Base-by-base conservation (phyloP, 2,797 vertebrate species). In the Phaenicophaeus curvirostris region DNA sequence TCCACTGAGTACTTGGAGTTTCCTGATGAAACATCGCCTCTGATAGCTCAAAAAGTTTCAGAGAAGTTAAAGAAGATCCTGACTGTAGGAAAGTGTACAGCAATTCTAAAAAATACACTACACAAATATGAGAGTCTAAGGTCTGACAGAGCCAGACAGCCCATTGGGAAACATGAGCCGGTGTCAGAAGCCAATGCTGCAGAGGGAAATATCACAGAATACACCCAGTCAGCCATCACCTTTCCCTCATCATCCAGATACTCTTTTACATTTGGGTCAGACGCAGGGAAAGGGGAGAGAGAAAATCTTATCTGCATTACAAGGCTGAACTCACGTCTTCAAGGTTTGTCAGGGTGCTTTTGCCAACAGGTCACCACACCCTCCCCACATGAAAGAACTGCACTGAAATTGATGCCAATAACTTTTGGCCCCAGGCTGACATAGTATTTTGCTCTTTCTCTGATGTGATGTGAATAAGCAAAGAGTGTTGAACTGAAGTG, bases 381-480 rank as follows among this genome's bases (percentile, higher is more conserved):
- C 91, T 96, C 23, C 73, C 66, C 93, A 91, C 85, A 88, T 94
- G 83, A 95, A 96, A 95, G 90, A 75, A 21, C 66, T 58, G n/a
- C 28, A 31, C 57, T 81, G 91, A 94, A 94, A 86, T 42, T 67
- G 53, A 2, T 16, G 91, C 93, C 93, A 95, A 21, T 17, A 93
- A 74, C 87, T 91, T 89, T 67, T 93, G 91, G 85, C 77, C 74
- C 19, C 0, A 0, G 67, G 83, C 77, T 95, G 79, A 93, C 5
- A 0, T 31, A 76, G 15, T 23, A 2, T 84, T 94, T 86, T 82
- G 41, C 71, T 79, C 25, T 59, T 92, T 93, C 84, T 94, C 88
- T 95, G 88, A 91, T 93, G 87, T 84, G 80, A 94, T 61, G 37
- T 82, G 82, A 94, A 94, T 86, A 94, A 95, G 91, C 85, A 96